A percentile compares a stretch with the other conserved stretches of the same genome.
Conservation (phyloP, 35 echinoderm and acorn worm genomes). For the Patiria miniata region DNA sequence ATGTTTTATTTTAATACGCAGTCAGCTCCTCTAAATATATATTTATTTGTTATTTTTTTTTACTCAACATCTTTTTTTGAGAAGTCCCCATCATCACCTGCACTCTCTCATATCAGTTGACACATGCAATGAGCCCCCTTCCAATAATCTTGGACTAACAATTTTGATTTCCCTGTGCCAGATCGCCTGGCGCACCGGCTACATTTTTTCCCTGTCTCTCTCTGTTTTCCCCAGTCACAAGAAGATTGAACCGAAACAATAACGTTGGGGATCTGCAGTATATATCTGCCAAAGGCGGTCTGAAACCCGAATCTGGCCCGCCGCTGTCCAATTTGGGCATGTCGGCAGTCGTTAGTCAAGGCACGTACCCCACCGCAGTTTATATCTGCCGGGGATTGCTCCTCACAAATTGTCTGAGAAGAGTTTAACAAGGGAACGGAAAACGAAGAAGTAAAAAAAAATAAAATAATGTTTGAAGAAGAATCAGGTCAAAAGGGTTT, state of each 20-base stretch:
- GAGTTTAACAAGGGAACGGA: neutral
- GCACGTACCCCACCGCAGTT: slow-evolving; percentile 3
- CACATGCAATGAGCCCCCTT: neutral
- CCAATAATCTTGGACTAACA: slow-evolving; percentile 33
- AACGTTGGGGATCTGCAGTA: neutral
- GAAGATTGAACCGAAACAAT: neutral
- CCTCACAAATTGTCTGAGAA: slow-evolving; percentile 17
- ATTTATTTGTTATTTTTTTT: too few species aligned
- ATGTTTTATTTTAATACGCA: too few species aligned
- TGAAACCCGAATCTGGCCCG: slow-evolving; percentile 7
- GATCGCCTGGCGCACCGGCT: neutral
- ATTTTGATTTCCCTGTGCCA: slow-evolving; percentile 1
- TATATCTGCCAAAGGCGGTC: slow-evolving; percentile 9
- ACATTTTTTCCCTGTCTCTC: too few species aligned
- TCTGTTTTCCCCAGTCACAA: neutral
- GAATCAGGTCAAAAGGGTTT: slow-evolving; percentile 10
- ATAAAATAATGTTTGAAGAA: neutral
- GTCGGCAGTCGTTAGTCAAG: slow-evolving; percentile 24
- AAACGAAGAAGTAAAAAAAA: too few species aligned
- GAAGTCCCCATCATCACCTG: neutral
- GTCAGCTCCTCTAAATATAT: too few species aligned
- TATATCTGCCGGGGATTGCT: slow-evolving; percentile 7
- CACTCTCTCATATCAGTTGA: slow-evolving; percentile 31
- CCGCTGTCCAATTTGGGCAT: slow-evolving; percentile 21
- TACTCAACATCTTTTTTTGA: neutral